phyloP scores from a whole-genome alignment of 2,113 vertebrate genomes.

The Pholis gunnellus region DNA sequence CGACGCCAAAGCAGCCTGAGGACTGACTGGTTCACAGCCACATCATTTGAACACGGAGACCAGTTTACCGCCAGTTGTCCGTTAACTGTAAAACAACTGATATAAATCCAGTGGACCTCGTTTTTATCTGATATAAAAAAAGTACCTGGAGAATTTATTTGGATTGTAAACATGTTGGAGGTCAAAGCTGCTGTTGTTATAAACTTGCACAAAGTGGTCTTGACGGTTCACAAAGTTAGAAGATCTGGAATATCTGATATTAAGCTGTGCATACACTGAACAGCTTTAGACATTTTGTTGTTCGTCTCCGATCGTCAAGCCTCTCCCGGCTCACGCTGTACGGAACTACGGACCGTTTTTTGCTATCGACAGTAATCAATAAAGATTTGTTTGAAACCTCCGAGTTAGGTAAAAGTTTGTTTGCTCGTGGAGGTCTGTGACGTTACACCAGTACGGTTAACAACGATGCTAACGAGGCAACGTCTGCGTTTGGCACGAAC shows the following conservation, averaged over 20 bases:
- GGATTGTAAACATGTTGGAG: neutral
- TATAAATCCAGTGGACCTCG: slow-evolving; percentile 18
- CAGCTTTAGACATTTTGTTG: neutral
- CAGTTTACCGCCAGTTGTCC: slow-evolving; percentile 29
- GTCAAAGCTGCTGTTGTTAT: slow-evolving; percentile 7
- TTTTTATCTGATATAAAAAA: neutral
- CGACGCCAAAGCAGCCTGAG: slow-evolving; percentile 76
- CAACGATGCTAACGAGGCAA: no score
- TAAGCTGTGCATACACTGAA: neutral
- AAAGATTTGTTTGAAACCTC: neutral
- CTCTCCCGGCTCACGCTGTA: no score
- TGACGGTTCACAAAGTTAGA: slow-evolving; percentile 21
- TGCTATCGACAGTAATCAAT: neutral
- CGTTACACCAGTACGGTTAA: no score
- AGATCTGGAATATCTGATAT: slow-evolving; percentile 38
- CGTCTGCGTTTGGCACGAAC: no score
- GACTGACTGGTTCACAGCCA: slow-evolving; percentile 60
- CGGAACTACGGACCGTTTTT: neutral
- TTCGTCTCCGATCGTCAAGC: neutral
- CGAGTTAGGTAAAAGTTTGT: neutral
- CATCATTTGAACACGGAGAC: slow-evolving; percentile 18
- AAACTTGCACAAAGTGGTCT: neutral
- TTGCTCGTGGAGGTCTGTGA: neutral
- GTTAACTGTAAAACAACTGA: slow-evolving; percentile 44
- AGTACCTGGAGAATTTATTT: slow-evolving; percentile 12